A percentile compares a stretch with the other conserved stretches of the same genome.
These are phyloP conservation scores for Crotophaga sulcirostris DNA, from an alignment of 2,113 vertebrate genomes.

Conservation along the genomic window DNA sequence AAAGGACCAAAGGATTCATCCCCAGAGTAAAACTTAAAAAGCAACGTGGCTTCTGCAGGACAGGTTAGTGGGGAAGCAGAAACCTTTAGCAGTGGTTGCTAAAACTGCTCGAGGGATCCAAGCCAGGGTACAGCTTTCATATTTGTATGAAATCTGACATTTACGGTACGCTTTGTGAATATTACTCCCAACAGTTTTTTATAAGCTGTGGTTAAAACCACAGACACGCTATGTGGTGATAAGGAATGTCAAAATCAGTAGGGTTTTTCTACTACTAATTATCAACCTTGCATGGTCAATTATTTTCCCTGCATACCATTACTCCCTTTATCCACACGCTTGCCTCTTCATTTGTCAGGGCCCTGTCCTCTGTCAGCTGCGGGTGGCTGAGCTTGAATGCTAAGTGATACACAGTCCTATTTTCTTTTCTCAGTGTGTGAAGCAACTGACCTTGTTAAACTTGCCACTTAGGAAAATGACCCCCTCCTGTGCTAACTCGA, in stretches of 20 bases:
- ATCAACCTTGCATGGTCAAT: neutral
- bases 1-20: neutral
- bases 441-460: slow-evolving; percentile 28
- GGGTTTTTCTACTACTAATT: neutral
- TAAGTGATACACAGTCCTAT: neutral
- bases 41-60: neutral
- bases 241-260: neutral
- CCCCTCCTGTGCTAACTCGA: slow-evolving; percentile 41
- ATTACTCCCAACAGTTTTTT: neutral
- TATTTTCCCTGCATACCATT: slow-evolving; percentile 25
- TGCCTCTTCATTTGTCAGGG: neutral
- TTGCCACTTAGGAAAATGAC: neutral
- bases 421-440: slow-evolving; percentile 10
- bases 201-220: neutral
- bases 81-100: neutral
- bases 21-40: neutral
- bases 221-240: neutral
- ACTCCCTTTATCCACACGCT: neutral
- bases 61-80: neutral
- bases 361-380: slow-evolving; percentile 29
- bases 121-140: neutral
- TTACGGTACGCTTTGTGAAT: neutral
- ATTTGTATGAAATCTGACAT: neutral
- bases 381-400: slow-evolving; percentile 5
- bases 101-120: neutral